Evolutionary conservation across 1,140 invertebrate species (phyloP).

Genomic region (Caenorhabditis brenneri): DNA sequence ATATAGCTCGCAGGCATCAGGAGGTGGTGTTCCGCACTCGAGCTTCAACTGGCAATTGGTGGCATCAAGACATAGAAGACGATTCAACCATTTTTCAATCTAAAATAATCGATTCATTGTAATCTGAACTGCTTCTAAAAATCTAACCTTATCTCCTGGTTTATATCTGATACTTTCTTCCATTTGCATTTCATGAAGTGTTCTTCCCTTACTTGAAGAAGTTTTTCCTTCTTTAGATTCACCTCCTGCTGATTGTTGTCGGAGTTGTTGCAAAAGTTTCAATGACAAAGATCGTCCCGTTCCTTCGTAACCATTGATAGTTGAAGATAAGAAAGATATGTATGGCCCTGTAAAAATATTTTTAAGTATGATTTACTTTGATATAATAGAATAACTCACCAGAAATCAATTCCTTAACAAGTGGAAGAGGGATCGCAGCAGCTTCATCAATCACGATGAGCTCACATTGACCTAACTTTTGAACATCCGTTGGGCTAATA

Average conservation of each 20-base stretch:
- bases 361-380: background rate
- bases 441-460: conserved; percentile 97
- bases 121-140: background rate
- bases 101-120: conserved; percentile 43
- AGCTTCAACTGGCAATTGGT: conserved; percentile 72
- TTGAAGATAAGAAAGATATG: conserved; percentile 92
- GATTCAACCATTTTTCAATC: conserved; percentile 88
- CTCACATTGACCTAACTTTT: conserved; percentile 88
- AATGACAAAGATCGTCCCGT: conserved; percentile 93
- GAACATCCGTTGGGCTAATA: conserved; percentile 88
- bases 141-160: conserved; percentile 78
- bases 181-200: conserved; percentile 76
- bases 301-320: conserved; percentile 97
- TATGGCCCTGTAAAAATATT: conserved; percentile 81
- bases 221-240: conserved; percentile 59
- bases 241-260: conserved; percentile 74
- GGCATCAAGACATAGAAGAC: conserved; percentile 88
- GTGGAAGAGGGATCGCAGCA: conserved; percentile 92
- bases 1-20: conserved; percentile 86
- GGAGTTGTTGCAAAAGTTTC: conserved; percentile 89
- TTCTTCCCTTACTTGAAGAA: conserved; percentile 61
- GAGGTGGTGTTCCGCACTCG: conserved; percentile 77
- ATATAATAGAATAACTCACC: conserved; percentile 43
- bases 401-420: conserved; percentile 76
- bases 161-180: conserved; percentile 95